These are phyloP conservation scores for Drepana falcataria DNA, from an alignment of 2,888 invertebrate species.

Conservation along the genomic window DNA sequence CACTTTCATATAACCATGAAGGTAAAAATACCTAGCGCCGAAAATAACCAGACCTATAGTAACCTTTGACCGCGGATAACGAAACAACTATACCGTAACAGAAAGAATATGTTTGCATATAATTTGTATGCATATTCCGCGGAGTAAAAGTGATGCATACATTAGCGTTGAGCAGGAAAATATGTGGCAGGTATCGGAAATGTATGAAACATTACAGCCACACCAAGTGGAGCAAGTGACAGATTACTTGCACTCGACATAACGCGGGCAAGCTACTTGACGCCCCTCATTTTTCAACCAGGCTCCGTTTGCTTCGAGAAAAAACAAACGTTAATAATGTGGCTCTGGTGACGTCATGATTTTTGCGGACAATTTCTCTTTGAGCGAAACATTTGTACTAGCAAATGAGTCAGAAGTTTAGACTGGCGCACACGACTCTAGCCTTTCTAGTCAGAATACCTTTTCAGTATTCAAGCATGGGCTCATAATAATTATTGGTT, in stretches of 20 bases:
- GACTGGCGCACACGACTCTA: neutral
- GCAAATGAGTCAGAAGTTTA: neutral
- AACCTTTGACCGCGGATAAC: neutral
- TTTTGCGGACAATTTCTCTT: constrained; percentile 1
- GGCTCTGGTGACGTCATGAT: constrained; percentile 1
- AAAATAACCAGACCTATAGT: neutral
- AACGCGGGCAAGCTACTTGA: constrained; percentile 17
- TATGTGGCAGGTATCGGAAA: constrained; percentile 10
- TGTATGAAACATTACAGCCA: constrained; percentile 3
- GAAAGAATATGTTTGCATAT: neutral
- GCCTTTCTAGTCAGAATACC: too few relatives aligned
- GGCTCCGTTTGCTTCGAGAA: constrained; percentile 13
- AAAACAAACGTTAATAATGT: constrained; percentile 16
- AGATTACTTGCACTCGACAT: constrained; percentile 13
- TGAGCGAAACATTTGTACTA: neutral
- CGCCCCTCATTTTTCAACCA: constrained; percentile 23
- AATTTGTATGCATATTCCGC: neutral
- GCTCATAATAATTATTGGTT: too few relatives aligned
- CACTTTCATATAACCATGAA: too few relatives aligned
- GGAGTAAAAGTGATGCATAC: constrained; percentile 4
- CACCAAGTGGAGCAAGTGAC: constrained; percentile 4
- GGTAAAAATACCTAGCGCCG: too few relatives aligned
- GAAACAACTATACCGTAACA: neutral
- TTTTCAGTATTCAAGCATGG: too few relatives aligned
- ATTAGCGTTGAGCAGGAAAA: constrained; percentile 6